A percentile compares a stretch with the other conserved stretches of the same genome.
These are phyloP conservation scores for Aspidapion aeneum DNA, from an alignment of 2,888 invertebrate genomes.

Conservation along the genomic window DNA sequence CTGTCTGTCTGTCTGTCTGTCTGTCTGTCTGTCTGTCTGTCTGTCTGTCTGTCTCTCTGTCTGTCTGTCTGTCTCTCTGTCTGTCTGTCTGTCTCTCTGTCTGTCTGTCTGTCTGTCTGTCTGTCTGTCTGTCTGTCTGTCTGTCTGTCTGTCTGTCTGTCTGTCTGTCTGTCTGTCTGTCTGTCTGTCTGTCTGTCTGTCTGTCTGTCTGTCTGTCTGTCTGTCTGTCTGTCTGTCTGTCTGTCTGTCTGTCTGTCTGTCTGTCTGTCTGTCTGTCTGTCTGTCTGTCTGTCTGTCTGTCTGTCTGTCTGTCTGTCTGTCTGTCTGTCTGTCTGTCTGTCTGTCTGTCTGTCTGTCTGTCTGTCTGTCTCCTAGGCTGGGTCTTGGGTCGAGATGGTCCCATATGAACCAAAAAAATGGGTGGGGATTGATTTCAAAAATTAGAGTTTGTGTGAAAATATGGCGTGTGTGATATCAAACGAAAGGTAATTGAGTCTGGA, in stretches of 20 bases:
- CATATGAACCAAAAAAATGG: too few species aligned
- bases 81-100: not conserved
- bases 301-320: slow-evolving; percentile 7
- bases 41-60: not conserved
- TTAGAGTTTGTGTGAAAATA: too few species aligned
- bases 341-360: slow-evolving; percentile 8
- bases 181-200: slow-evolving; percentile 1
- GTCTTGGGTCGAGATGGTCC: too few species aligned
- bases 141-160: not conserved
- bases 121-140: not conserved
- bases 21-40: not conserved
- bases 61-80: not conserved
- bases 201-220: slow-evolving; percentile 8
- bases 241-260: slow-evolving; percentile 7
- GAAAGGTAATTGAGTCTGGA: too few species aligned
- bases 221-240: slow-evolving; percentile 8
- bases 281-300: slow-evolving; percentile 8
- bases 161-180: not conserved
- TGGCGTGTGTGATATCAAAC: too few species aligned
- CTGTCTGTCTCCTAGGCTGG: slow-evolving; percentile 7
- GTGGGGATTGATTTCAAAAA: too few species aligned
- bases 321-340: slow-evolving; percentile 8
- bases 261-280: slow-evolving; percentile 8
- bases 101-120: not conserved
- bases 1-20: not conserved